Base-by-base conservation (phyloP, 2,797 vertebrate species). In the Lepidocolaptes lacrymiger region DNA sequence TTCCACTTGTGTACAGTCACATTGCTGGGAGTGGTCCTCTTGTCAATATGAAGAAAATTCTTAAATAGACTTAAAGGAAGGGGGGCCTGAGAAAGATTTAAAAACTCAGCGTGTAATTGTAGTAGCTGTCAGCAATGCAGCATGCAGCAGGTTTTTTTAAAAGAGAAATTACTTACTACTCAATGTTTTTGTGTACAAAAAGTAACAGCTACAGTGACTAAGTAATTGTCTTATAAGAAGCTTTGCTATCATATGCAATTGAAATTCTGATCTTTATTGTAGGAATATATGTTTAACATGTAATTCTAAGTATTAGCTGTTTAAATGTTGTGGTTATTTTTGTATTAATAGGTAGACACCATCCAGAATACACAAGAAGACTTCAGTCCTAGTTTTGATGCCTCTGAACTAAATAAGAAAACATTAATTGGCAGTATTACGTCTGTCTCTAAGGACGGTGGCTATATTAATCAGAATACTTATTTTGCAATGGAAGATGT, bases 351-450 rank as follows among this genome's bases (percentile, higher is more conserved):
- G 99, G 98, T 99, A 54, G 98, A 99, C 59, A 97, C 94, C 23
- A 80, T 96, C 81, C 96, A 94, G 66, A 97, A 98, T 62, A 89
- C 88, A 13, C 99, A 99, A 99, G 98, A 98, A 63, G 96, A 96
- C 5, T 97, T 88, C n/a, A 96, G 41, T 61, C 56, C 46, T 39
- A 81, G 87, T 22, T 23, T 81, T 8, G 97, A 97, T 55, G 76
- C 76, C 23, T 68, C 87, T 17, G 98, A 98, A 36, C 37, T 43
- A 15, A 95, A 97, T 54, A 97, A 97, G 80, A 98, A 96, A 30
- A 97, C 98, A 56, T 97, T 99, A 92, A 98, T 99, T 62, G 99
- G 99, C 91, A 99, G 68, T 12, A 96, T 99, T 95, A 99, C 99
- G 2, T 99, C 98, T 28, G 95, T 98, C 77, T 96, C 97, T 75